Base-by-base conservation (phyloP, 30 jellyfish, hydroid and myxozoan species). In the Mastigias papua region DNA sequence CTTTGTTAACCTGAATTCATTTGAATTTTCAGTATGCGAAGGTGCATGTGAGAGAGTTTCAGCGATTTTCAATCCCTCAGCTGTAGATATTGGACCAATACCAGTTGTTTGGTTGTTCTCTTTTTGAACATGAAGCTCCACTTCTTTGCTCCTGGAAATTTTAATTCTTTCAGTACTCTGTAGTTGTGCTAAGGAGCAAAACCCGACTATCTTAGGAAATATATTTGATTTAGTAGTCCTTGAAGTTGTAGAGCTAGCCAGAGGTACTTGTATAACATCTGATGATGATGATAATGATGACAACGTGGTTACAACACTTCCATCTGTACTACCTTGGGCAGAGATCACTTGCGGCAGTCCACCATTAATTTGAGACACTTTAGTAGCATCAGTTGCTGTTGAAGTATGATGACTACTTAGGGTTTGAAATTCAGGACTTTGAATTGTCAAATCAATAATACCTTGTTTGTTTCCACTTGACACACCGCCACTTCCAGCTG, bases 151-250 rank as follows among this genome's bases (percentile, higher is more conserved):
- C 3, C 67, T 54, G 27, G 6, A 7, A 54, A 19, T 54, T 5
- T 1, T 6, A 63, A 19, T 0, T n/a, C 13, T 0, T 17, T 63
- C 42, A 1, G 35, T 63, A 1, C 26, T 19, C 37, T 23, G 7
- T 63, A 42, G 46, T 35, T 73, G 60, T 10, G 86, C 86, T 34
- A 80, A 80, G 23, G 90, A 80, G 61, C 90, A 66, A 15, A 80
- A 69, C 13, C 90, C 79, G 22, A 57, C 70, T 17, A 80, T 80
- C 49, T 34, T 80, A 17, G 90, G 90, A 4, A 80, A 54, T 27
- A 20, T 57, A n/a, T 11, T 31, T 23, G 87, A 28, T 31, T 11
- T 65, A 15, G 7, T 25, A 65, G 46, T 25, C 42, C 23, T 17
- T 65, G 46, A 20, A 26, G 76, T 31, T 28, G 58, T 10, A 46